These are phyloP conservation scores for Nesoenas mayeri DNA, from an alignment of 2,113 vertebrate genomes.

Conservation along the genomic window DNA sequence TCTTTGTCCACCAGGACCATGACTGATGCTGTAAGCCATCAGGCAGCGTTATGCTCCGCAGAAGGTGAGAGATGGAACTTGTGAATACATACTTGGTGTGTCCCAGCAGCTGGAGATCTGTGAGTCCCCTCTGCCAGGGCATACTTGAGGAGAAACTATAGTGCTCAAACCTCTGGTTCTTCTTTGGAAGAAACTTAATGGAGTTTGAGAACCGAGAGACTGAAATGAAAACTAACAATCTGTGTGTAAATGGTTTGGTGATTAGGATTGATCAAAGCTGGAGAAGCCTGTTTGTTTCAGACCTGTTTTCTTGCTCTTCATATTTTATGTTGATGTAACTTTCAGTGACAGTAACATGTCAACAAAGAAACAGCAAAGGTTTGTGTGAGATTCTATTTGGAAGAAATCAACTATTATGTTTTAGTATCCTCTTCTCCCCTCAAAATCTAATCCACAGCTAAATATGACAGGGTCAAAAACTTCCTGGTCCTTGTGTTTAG, in stretches of 20 bases:
- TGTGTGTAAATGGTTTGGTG: background rate
- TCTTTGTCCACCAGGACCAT: background rate
- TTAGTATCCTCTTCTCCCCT: background rate
- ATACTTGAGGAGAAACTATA: background rate
- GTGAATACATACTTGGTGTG: background rate
- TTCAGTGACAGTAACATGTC: background rate
- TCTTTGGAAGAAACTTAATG: background rate
- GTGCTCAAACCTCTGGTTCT: background rate
- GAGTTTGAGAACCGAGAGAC: background rate
- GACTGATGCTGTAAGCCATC: background rate
- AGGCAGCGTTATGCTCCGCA: fast-evolving
- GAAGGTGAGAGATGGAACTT: background rate
- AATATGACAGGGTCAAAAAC: background rate
- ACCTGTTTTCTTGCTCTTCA: background rate
- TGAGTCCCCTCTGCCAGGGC: background rate
- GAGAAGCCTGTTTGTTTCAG: background rate
- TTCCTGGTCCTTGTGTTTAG: background rate
- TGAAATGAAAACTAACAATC: background rate
- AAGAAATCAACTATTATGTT: background rate
- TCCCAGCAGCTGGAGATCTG: background rate
- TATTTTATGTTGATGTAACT: background rate
- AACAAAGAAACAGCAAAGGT: background rate
- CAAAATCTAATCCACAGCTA: background rate
- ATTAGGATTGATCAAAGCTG: background rate
- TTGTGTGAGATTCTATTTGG: background rate